Evolutionary conservation across 2,888 invertebrate genomes (phyloP).

Genomic region (Myathropa florea): DNA sequence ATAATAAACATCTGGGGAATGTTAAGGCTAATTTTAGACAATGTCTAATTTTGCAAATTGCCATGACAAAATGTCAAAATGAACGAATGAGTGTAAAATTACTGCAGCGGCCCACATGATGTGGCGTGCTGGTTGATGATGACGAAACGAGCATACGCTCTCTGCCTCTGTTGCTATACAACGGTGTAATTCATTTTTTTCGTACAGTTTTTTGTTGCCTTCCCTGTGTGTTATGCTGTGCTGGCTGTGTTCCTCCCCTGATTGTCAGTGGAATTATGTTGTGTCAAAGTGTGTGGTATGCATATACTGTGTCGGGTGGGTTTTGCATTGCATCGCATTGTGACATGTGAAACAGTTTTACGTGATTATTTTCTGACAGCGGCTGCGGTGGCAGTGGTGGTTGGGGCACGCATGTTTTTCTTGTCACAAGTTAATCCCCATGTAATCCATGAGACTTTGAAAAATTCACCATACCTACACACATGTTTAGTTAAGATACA

Average conservation of each 20-base stretch:
- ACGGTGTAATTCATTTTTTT: not conserved
- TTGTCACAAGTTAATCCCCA: conserved; percentile 33
- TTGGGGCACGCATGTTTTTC: conserved; percentile 28
- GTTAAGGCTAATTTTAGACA: conserved; percentile 69
- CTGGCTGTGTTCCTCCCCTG: not conserved
- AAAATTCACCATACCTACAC: not conserved
- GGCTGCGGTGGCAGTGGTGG: conserved; percentile 6
- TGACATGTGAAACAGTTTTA: conserved; percentile 47
- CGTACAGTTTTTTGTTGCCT: not conserved
- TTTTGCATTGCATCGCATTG: conserved; percentile 20
- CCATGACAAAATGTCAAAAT: conserved; percentile 71
- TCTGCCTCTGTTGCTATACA: not conserved
- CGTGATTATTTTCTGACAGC: conserved; percentile 49
- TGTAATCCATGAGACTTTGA: conserved; percentile 22
- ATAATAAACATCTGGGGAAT: conserved; percentile 69
- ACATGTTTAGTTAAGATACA: not conserved
- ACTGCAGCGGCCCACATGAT: conserved; percentile 63
- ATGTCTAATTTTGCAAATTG: conserved; percentile 70
- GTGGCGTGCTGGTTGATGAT: conserved; percentile 29
- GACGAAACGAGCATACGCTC: not conserved
- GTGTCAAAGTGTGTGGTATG: conserved; percentile 24
- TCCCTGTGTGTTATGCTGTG: not conserved
- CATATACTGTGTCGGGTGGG: conserved; percentile 18
- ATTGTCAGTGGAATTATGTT: conserved; percentile 40
- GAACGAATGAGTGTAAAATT: conserved; percentile 67